Evolutionary conservation across 1,140 invertebrate genomes (phyloP).

Genomic region (Trissolcus basalis): DNA sequence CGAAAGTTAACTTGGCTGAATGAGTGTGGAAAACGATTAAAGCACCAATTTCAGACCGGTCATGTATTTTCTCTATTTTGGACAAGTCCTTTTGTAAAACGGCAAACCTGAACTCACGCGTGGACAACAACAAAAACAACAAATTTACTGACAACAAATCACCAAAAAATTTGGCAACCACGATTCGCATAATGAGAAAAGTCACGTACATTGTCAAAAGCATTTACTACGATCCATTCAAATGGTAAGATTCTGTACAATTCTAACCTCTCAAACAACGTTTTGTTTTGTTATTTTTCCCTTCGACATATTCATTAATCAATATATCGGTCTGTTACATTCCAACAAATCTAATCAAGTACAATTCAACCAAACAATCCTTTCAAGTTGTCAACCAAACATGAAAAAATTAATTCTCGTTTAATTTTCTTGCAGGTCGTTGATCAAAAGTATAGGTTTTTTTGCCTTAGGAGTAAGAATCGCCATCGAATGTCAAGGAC

Average conservation of each 20-base stretch:
- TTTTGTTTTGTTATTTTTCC: background rate
- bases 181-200: background rate
- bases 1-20: too few species aligned
- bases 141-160: too few species aligned
- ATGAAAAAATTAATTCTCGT: background rate
- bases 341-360: too few species aligned
- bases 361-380: background rate
- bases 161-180: too few species aligned
- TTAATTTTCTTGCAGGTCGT: slow-evolving; percentile 77
- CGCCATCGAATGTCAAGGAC: slow-evolving; percentile 81
- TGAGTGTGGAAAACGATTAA: too few species aligned
- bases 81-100: too few species aligned
- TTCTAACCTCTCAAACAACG: background rate
- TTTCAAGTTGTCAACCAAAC: background rate
- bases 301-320: too few species aligned
- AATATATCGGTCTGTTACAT: too few species aligned
- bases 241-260: slow-evolving; percentile 15
- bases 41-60: too few species aligned
- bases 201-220: slow-evolving; percentile 4
- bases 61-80: too few species aligned
- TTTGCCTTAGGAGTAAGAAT: slow-evolving; percentile 82
- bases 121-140: too few species aligned
- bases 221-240: slow-evolving; percentile 29
- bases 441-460: slow-evolving; percentile 82
- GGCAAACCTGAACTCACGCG: too few species aligned